phyloP scores from a whole-genome alignment of 2,113 vertebrate genomes.

The Ophiodon elongatus region DNA sequence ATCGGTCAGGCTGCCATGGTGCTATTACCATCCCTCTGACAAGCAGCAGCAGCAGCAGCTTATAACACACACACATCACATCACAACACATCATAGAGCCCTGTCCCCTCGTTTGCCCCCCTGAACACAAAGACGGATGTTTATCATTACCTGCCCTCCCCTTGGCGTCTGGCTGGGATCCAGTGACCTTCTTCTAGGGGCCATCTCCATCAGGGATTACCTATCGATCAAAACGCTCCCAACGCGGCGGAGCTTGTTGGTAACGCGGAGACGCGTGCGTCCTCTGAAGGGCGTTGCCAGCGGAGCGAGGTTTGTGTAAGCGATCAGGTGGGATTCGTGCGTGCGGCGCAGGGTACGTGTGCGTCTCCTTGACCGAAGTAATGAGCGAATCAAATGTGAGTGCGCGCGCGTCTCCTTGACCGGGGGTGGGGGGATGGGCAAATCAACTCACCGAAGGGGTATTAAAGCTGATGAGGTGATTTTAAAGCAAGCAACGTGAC shows the following conservation, averaged over 20 bases:
- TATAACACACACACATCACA: constrained; percentile 31
- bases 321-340: constrained; percentile 9
- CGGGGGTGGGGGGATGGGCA: constrained; percentile 37
- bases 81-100: constrained; percentile 49
- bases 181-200: constrained; percentile 71
- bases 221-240: constrained; percentile 69
- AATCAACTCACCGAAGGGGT: constrained; percentile 46
- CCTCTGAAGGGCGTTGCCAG: background rate
- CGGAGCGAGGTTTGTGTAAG: background rate
- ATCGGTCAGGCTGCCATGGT: background rate
- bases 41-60: constrained; percentile 20
- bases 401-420: constrained; percentile 64
- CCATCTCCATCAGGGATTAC: constrained; percentile 58
- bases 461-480: constrained; percentile 76
- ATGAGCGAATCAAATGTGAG: constrained; percentile 50
- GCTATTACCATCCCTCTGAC: background rate
- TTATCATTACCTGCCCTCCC: constrained; percentile 64
- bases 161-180: constrained; percentile 59
- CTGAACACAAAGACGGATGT: constrained; percentile 73
- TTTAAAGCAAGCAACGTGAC: constrained; percentile 64
- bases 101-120: constrained; percentile 40
- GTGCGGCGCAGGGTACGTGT: constrained; percentile 14
- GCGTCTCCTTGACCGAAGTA: constrained; percentile 65
- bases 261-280: constrained; percentile 16
- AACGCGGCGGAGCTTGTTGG: constrained; percentile 7